A percentile compares a stretch with the other conserved stretches of the same genome.
Conservation (phyloP, 2,888 invertebrate species). For the Bombylius major region DNA sequence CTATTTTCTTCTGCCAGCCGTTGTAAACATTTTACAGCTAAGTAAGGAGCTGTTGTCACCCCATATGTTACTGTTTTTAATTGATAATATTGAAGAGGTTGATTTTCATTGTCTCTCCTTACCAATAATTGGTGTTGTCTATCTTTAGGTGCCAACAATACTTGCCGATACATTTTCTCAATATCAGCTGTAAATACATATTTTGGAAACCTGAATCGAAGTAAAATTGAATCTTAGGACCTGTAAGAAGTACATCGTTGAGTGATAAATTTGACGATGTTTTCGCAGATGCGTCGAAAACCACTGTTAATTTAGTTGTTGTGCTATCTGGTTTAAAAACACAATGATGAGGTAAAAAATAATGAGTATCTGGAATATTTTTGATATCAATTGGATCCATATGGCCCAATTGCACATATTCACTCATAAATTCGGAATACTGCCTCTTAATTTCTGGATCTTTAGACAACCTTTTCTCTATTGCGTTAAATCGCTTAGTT, state of each 20-base stretch:
- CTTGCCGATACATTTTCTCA: conserved; percentile 17
- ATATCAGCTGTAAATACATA: conserved; percentile 17
- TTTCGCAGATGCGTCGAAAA: conserved; percentile 1
- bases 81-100: conserved; percentile 6
- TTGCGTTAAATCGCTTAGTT: too few relatives aligned
- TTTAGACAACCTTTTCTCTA: too few relatives aligned
- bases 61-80: conserved; percentile 13
- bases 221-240: conserved; percentile 10
- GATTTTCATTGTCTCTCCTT: conserved; percentile 5
- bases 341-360: neutral
- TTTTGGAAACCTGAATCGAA: neutral
- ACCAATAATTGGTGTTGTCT: too few relatives aligned
- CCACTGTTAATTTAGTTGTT: neutral
- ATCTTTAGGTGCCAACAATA: conserved; percentile 12
- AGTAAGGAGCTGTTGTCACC: too few relatives aligned
- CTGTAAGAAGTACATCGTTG: conserved; percentile 16
- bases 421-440: neutral
- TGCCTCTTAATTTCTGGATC: neutral
- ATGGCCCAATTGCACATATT: neutral
- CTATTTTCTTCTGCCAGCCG: neutral
- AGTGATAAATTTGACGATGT: conserved; percentile 9
- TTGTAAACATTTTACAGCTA: too few relatives aligned
- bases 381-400: neutral
- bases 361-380: neutral
- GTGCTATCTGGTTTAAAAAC: neutral